Conservation (phyloP, 1,140 invertebrate species). For the Anoplolepis gracilipes region DNA sequence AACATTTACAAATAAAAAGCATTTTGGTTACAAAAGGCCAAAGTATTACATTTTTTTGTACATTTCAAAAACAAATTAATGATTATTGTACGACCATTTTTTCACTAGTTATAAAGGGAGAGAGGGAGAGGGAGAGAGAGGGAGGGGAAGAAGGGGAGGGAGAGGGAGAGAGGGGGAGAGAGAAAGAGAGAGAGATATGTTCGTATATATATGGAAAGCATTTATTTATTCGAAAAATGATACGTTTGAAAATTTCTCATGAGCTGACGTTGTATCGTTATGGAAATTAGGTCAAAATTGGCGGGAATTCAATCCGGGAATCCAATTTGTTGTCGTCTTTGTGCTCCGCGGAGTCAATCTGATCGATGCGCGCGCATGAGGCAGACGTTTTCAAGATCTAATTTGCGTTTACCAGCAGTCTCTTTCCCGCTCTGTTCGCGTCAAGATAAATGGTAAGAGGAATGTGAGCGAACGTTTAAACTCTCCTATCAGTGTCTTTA, state of each 20-base stretch:
- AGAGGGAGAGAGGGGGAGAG: no score
- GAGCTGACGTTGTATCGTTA: constrained; percentile 28
- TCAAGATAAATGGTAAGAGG: constrained; percentile 46
- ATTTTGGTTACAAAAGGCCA: no score
- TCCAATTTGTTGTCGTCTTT: constrained; percentile 74
- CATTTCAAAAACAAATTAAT: no score
- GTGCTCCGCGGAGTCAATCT: constrained; percentile 65
- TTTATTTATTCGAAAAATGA: constrained; percentile 23
- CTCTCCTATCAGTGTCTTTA: constrained; percentile 11
- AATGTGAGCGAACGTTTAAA: constrained; percentile 34
- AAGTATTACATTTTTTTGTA: no score
- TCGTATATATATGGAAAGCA: neutral
- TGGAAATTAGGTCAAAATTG: constrained; percentile 74
- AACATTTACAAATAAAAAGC: no score
- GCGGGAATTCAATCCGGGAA: constrained; percentile 73
- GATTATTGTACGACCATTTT: no score
- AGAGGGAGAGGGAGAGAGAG: no score
- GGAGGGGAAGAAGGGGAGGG: no score
- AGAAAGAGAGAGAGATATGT: no score
- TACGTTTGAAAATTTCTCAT: constrained; percentile 34
- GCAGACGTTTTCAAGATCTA: constrained; percentile 74
- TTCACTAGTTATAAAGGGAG: no score
- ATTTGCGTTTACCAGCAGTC: constrained; percentile 73
- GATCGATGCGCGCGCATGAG: constrained; percentile 58
- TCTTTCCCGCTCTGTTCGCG: constrained; percentile 36